Percentiles rank a stretch among this genome's conserved stretches.
phyloP scores from a whole-genome alignment of 2,113 vertebrate genomes.

The Odontophorus gujanensis region DNA sequence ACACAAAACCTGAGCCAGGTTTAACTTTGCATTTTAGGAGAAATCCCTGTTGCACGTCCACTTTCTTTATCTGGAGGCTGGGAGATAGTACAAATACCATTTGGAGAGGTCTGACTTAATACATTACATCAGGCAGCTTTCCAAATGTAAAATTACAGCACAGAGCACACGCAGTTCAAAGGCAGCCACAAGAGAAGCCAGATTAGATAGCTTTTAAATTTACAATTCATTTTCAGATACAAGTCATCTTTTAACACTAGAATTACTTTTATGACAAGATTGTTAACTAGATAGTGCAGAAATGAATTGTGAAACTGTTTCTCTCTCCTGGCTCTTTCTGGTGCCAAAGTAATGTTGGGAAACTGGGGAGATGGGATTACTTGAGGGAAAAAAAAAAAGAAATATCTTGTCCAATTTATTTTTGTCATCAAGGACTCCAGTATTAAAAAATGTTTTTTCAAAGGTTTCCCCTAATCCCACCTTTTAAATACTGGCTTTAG shows the following conservation, averaged over 20 bases:
- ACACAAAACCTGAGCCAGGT: background rate
- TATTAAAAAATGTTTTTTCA: background rate
- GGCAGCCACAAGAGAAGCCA: background rate
- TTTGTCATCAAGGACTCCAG: background rate
- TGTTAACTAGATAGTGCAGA: background rate
- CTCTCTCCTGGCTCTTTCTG: background rate
- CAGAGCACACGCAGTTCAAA: background rate
- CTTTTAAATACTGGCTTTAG: background rate
- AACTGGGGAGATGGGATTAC: background rate
- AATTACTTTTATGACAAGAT: background rate
- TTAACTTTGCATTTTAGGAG: background rate
- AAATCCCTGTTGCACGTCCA: background rate
- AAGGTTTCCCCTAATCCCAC: background rate
- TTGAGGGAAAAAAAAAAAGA: background rate
- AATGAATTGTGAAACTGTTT: background rate
- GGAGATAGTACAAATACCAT: background rate
- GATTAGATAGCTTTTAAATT: background rate
- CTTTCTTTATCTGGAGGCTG: background rate
- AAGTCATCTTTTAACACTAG: background rate
- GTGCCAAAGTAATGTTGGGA: background rate
- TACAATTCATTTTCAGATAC: background rate
- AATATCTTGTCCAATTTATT: background rate
- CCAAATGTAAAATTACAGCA: background rate
- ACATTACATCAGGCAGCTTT: background rate
- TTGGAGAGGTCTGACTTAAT: background rate